Evolutionary conservation across 2,888 invertebrate species (phyloP), one percentile per base, ranked within the genome.

Genomic region (Caenorhabditis macrosperma): DNA sequence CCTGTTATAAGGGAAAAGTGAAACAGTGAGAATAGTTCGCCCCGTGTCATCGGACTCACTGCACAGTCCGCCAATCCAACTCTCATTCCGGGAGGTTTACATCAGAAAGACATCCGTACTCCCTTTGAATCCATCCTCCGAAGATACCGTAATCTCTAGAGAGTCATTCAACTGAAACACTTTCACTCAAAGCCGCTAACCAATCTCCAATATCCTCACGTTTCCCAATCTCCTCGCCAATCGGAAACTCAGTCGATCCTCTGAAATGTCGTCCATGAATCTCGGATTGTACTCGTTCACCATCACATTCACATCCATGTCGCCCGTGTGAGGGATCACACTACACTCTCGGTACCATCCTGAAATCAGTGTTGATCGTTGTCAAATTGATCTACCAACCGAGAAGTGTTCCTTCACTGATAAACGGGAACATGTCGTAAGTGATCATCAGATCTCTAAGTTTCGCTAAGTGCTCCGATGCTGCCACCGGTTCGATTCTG

Each of bases 331-430:
- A 4, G 75, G 75, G 24, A 75, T 75, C n/a, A 75, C 30, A 26
- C 41, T 41, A 26, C 75, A 75, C 41, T 75, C 75, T 15, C 75
- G 33, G 26, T 67, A 75, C 75, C 75, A 74, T 6, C 74, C 74
- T 74, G 17, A 17, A 33, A 30, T n/a, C 17, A 30, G 22, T 22
- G 33, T 35, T 46, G 12, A 1, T 46, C 10, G 33, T 9, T 26
- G 6, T 10, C 9, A 12, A 1, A 0, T 17, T 28, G 35, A 48
- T 12, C 12, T 12, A 12, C 22, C 7, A 50, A 66, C 74, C 74
- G 1, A 75, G 55, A 26, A 75, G 46, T 12, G 75, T 67, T 60
- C 67, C 75, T 24, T 67, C 60, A 22, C 41, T 52, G 2, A 75
- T 50, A n/a, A 60, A 35, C 3, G 59, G 38, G 35, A 28, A 60